These are phyloP conservation scores for Eupithecia insigniata DNA, from an alignment of 2,888 invertebrate genomes.

Conservation along the genomic window DNA sequence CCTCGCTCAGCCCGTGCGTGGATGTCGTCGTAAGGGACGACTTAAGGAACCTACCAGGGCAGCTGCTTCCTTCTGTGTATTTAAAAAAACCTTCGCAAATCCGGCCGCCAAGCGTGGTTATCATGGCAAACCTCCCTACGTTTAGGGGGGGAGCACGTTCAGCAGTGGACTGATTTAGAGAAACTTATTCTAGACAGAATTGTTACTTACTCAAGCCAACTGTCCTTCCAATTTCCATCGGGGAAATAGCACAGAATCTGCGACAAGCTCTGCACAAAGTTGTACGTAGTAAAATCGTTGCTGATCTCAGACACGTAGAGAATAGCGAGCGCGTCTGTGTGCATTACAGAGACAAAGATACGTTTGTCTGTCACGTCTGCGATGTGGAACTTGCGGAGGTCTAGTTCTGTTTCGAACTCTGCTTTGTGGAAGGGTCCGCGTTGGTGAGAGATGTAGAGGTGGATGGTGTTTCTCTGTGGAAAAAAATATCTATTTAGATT, in stretches of 20 bases:
- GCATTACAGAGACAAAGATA: slow-evolving; percentile 92
- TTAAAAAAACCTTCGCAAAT: too few species aligned
- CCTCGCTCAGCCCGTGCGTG: too few species aligned
- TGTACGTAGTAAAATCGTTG: slow-evolving; percentile 85
- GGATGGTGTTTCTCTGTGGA: slow-evolving; percentile 79
- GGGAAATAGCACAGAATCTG: slow-evolving; percentile 93
- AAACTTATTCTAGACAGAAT: not conserved
- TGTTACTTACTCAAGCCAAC: slow-evolving; percentile 90
- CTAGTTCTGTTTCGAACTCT: slow-evolving; percentile 88
- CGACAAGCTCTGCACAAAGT: slow-evolving; percentile 91
- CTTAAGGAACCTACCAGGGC: too few species aligned
- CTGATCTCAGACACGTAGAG: slow-evolving; percentile 91
- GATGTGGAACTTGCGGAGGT: slow-evolving; percentile 89
- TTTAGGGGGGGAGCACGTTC: too few species aligned
- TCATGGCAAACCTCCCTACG: too few species aligned
- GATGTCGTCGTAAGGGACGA: too few species aligned
- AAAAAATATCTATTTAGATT: slow-evolving; percentile 26
- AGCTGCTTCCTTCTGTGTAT: too few species aligned
- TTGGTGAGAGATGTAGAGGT: slow-evolving; percentile 91
- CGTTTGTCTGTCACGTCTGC: slow-evolving; percentile 92
- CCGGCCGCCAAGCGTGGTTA: too few species aligned
- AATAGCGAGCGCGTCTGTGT: slow-evolving; percentile 88
- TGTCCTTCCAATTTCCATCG: slow-evolving; percentile 90
- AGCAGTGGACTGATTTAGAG: too few species aligned
- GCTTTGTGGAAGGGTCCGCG: slow-evolving; percentile 88